Base-by-base conservation (phyloP, 1,140 invertebrate genomes). In the Drosophila punjabiensis region DNA sequence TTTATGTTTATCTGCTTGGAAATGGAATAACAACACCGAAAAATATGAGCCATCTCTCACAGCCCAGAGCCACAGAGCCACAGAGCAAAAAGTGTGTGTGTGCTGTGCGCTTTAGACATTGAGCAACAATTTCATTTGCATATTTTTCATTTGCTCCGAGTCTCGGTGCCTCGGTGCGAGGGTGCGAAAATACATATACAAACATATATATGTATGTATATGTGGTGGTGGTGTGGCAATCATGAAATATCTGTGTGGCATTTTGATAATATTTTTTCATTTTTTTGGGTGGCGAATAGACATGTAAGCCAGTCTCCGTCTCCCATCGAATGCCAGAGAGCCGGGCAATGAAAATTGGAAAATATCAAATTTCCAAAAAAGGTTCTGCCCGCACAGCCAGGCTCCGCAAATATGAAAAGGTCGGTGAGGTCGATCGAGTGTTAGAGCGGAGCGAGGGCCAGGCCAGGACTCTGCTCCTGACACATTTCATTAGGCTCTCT, bases 61-160 rank as follows among this genome's bases (percentile, higher is more conserved):
- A 30, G 39, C 59, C 50, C 59, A 58, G 65, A 53, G 58, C 70
- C 68, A 41, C 48, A 35, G 62, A 64, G 73, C 35, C n/a, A n/a
- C n/a, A n/a, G n/a, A n/a, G n/a, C n/a, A n/a, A n/a, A 65, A 68
- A 67, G 45, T 64, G 63, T 70, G 73, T 50, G 69, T 66, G 63
- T 66, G 37, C 48, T 66, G 63, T 66, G 37, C 48, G 80, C 75
- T 79, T 56, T 71, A 76, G 78, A 76, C 82, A 76, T 89, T 89
- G 85, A 90, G 82, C 79, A 89, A 90, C 86, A 89, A 89, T 90
- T 89, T 89, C 86, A 89, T 89, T 89, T 89, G 85, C 85, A 89
- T 89, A 89, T 89, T 89, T 89, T 82, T 85, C 86, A 89, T 88
- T 88, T 89, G 75, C 64, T 71, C 61, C 35, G 33, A 56, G 20